These are phyloP conservation scores for Clarias gariepinus DNA, from an alignment of 2,113 vertebrate species.

Conservation along the genomic window DNA sequence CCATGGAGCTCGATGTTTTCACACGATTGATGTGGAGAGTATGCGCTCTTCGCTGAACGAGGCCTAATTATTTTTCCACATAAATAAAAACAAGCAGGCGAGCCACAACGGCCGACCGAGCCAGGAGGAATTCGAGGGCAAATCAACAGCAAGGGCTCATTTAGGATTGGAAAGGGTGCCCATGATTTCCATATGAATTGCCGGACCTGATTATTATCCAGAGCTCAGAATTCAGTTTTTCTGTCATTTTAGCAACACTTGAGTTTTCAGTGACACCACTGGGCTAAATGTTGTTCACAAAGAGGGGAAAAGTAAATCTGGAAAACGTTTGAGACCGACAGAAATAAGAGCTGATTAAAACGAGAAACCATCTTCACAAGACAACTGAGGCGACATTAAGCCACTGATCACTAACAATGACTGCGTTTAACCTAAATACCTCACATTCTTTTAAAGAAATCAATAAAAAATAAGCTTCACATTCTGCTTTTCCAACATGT, in stretches of 20 bases:
- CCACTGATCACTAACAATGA: neutral
- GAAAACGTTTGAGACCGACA: conserved; percentile 33
- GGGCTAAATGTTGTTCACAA: neutral
- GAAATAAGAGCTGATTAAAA: neutral
- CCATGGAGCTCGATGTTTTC: conserved; percentile 4
- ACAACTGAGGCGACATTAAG: neutral
- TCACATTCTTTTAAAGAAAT: neutral
- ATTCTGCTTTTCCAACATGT: neutral
- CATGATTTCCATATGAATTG: conserved; percentile 68
- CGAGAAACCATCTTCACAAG: neutral
- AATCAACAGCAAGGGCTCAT: conserved; percentile 51
- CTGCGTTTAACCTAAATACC: neutral
- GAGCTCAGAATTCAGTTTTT: neutral
- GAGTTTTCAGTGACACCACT: conserved; percentile 38
- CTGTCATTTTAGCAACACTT: neutral
- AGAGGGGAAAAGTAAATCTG: neutral
- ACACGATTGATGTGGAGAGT: conserved; percentile 25
- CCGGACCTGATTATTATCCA: conserved; percentile 40
- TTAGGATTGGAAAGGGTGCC: conserved; percentile 45
- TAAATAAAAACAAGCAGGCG: conserved; percentile 25
- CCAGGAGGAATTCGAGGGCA: conserved; percentile 50
- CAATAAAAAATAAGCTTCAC: neutral
- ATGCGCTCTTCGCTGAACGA: conserved; percentile 36
- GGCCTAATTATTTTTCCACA: conserved; percentile 44
- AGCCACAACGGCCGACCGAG: conserved; percentile 41